Base-by-base conservation (phyloP, 2,888 invertebrate species). In the Meiosimyza platycephala region DNA sequence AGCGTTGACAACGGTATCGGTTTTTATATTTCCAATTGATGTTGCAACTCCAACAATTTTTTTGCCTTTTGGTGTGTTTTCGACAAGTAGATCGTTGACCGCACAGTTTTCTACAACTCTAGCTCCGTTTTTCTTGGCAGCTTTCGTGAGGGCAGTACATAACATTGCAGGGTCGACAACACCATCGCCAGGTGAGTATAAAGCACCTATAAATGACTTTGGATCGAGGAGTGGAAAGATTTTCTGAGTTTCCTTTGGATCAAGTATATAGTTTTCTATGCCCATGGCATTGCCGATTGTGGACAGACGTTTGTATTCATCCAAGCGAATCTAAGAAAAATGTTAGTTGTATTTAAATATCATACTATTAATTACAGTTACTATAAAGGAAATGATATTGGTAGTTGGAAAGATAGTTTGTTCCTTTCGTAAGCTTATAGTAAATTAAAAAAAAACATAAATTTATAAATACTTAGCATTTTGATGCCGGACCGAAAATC, bases 81-180 rank as follows among this genome's bases (percentile, higher is more conserved):
- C 90, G 47, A 92, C 91, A 59, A 93, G 86, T 48, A 96, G 90
- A 75, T 92, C 93, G 1, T 90, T 89, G 0, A 95, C 94, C 1
- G 92, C 90, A 78, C 94, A 94, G 48, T 93, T 90, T 87, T 96
- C 95, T 76, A 85, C 84, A 82, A 95, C 94, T 87, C 92, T 90
- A 13, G 90, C 94, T 40, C 95, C 95, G 80, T 91, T 89, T 74
- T 88, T 88, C 0, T 89, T 91, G 0, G 95, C 93, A n/a, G 91
- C 91, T 84, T 92, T 91, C 0, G 92, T 90, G 15, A 96, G 88
- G 0, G 95, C 93, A 22, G 90, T 89, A 80, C 95, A 94, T 52
- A 93, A 90, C 90, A 94, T 94, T 0, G 94, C 90, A 0, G 96
- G 96, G 84, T 97, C 96, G 50, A 96, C 91, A 11, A 92, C 92